These are phyloP conservation scores for Melanargia galathea DNA, from an alignment of 2,888 invertebrate genomes.

Conservation along the genomic window DNA sequence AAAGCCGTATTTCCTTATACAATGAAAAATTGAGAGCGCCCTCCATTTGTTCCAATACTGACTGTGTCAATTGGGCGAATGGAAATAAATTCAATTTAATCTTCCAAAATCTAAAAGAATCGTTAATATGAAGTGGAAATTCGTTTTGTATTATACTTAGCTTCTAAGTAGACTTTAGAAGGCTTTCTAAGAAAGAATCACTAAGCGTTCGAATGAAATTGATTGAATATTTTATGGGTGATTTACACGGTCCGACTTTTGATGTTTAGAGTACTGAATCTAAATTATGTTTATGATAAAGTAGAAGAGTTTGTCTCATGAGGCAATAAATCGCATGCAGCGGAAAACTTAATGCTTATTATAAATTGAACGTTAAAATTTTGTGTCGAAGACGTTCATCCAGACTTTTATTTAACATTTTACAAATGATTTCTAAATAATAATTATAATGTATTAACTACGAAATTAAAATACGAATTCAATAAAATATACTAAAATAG, in stretches of 20 bases:
- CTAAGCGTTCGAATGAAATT: constrained; percentile 26
- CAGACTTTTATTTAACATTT: too few species aligned
- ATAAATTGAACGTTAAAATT: too few species aligned
- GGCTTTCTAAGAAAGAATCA: constrained; percentile 32
- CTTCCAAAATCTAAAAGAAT: constrained; percentile 26
- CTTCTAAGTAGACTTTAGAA: constrained; percentile 16
- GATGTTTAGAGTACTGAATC: too few species aligned
- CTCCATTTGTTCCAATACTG: constrained; percentile 13
- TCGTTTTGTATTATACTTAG: constrained; percentile 25
- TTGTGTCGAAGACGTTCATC: too few species aligned
- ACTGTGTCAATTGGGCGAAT: constrained; percentile 23
- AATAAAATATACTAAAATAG: too few species aligned
- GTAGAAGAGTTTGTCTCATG: too few species aligned
- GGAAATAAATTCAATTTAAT: constrained; percentile 31
- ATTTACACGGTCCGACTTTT: neutral
- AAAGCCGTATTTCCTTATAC: constrained; percentile 4
- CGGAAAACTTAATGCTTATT: too few species aligned
- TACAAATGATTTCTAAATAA: too few species aligned
- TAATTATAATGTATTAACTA: too few species aligned
- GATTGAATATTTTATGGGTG: constrained; percentile 6
- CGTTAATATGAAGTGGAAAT: constrained; percentile 19
- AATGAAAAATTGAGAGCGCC: constrained; percentile 7
- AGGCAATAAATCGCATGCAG: too few species aligned
- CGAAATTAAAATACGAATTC: too few species aligned
- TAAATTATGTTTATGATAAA: too few species aligned